These are phyloP conservation scores for Sterrhoptilus dennistouni DNA, from an alignment of 2,113 vertebrate species.

Conservation along the genomic window DNA sequence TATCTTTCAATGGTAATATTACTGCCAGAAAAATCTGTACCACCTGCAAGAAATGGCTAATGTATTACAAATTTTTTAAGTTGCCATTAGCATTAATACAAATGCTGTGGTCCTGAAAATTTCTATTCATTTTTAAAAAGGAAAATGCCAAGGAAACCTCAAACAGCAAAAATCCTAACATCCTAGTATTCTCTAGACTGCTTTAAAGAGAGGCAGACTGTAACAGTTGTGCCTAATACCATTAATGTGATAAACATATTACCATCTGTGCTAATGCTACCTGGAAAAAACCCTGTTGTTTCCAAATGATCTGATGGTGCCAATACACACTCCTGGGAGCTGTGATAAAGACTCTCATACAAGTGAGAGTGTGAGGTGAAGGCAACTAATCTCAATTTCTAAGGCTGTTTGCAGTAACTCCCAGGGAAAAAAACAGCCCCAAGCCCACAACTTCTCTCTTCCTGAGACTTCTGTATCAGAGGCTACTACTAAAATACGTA, in stretches of 20 bases:
- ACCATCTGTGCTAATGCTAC: conserved; percentile 67
- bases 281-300: conserved; percentile 63
- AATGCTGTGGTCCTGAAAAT: neutral
- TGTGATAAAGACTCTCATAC: neutral
- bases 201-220: conserved; percentile 50
- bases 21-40: neutral
- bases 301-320: conserved; percentile 40
- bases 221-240: too few relatives aligned
- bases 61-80: neutral
- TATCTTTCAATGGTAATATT: neutral
- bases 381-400: conserved; percentile 19
- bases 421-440: neutral
- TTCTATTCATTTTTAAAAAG: neutral
- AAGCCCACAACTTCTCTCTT: neutral
- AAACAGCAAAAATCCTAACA: neutral
- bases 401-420: conserved; percentile 10
- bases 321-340: conserved; percentile 36
- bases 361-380: neutral
- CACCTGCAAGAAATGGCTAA: neutral
- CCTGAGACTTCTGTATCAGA: neutral
- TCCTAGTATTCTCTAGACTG: conserved; percentile 30
- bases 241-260: conserved; percentile 39
- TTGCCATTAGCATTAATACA: neutral
- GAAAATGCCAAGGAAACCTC: neutral
- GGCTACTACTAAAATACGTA: neutral